Conservation (phyloP, 2,113 vertebrate genomes). For the Gadus macrocephalus region DNA sequence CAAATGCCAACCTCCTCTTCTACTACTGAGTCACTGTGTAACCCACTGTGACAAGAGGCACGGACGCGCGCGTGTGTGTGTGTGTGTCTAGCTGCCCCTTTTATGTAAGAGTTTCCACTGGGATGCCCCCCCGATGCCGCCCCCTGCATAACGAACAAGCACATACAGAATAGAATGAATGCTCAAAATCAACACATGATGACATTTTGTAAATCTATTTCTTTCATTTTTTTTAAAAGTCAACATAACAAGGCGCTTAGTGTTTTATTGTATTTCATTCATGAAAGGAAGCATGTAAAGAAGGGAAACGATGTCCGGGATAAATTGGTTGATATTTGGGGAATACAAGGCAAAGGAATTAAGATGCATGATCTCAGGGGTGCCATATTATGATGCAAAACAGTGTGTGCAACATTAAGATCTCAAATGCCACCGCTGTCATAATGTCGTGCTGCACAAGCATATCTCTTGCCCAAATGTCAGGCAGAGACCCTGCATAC, state of each 20-base stretch:
- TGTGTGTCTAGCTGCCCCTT: too few species aligned
- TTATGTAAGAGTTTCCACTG: too few species aligned
- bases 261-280: constrained; percentile 1
- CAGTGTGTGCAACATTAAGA: constrained; percentile 61
- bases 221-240: too few species aligned
- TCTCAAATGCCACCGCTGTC: constrained; percentile 68
- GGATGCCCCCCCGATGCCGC: too few species aligned
- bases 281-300: not conserved
- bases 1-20: too few species aligned
- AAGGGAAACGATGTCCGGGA: not conserved
- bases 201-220: too few species aligned
- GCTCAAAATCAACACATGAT: too few species aligned
- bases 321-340: constrained; percentile 36
- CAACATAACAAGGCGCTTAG: not conserved
- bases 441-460: constrained; percentile 65
- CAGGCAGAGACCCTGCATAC: constrained; percentile 57
- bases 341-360: constrained; percentile 14
- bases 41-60: too few species aligned
- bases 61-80: too few species aligned
- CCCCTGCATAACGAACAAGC: too few species aligned
- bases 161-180: too few species aligned
- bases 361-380: constrained; percentile 19
- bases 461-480: constrained; percentile 65
- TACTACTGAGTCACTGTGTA: too few species aligned
- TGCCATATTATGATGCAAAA: constrained; percentile 63